Percentiles rank a stretch among this genome's conserved stretches.
phyloP scores from a whole-genome alignment of 2,888 invertebrate species.

The Peribatodes rhomboidaria region DNA sequence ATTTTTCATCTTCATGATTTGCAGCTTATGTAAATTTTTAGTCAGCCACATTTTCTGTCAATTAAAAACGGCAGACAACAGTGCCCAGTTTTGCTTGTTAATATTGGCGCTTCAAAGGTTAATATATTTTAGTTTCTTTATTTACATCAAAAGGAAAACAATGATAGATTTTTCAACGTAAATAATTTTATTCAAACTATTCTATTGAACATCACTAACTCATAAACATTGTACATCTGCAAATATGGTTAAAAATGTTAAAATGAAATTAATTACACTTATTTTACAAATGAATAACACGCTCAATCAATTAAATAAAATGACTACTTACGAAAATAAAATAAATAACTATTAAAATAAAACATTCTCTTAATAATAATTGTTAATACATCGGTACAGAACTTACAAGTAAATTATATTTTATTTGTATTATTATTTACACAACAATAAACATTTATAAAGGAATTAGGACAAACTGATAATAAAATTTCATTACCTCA shows the following conservation, averaged over 20 bases:
- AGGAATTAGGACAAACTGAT: conserved; percentile 63
- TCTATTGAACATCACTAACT: conserved; percentile 87
- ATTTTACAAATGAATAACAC: conserved; percentile 71
- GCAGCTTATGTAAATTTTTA: too few relatives aligned
- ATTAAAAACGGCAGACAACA: too few relatives aligned
- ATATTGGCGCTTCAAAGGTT: too few relatives aligned
- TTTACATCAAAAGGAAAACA: conserved; percentile 59
- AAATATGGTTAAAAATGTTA: conserved; percentile 77
- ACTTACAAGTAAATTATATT: conserved; percentile 69
- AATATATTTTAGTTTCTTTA: too few relatives aligned
- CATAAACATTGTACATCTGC: conserved; percentile 86
- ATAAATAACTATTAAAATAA: conserved; percentile 83
- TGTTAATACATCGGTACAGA: conserved; percentile 77
- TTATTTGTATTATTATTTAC: conserved; percentile 65
- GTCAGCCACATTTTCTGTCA: too few relatives aligned
- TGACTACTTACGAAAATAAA: conserved; percentile 77
- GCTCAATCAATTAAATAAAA: conserved; percentile 79
- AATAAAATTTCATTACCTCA: conserved; percentile 25
- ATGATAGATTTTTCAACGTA: conserved; percentile 83
- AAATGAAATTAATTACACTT: conserved; percentile 72
- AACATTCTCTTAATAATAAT: conserved; percentile 71
- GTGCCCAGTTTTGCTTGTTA: too few relatives aligned
- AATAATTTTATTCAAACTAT: conserved; percentile 87
- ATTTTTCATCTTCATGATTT: too few relatives aligned
- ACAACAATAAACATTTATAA: conserved; percentile 56